Evolutionary conservation across 2,113 vertebrate genomes (phyloP).

Genomic region (Apaloderma vittatum): DNA sequence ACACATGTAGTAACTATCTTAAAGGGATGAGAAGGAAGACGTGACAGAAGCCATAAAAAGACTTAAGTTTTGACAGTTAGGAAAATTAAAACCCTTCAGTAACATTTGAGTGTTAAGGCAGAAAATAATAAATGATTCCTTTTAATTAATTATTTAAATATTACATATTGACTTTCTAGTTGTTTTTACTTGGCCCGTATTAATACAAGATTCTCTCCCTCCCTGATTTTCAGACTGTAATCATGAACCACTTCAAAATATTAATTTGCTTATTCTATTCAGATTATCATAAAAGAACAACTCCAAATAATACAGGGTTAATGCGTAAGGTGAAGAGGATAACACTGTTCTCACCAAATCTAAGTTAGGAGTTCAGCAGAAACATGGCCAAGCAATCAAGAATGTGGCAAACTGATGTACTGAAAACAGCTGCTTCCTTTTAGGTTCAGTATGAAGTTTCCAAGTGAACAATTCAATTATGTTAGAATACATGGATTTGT

Average conservation of each 20-base stretch:
- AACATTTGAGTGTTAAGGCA: not conserved
- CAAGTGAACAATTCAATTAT: not conserved
- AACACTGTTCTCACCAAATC: not conserved
- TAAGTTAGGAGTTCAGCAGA: not conserved
- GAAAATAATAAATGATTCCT: not conserved
- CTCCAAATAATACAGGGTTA: not conserved
- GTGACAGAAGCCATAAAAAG: not conserved
- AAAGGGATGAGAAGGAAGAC: not conserved
- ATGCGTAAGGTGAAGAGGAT: not conserved
- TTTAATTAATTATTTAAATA: not conserved
- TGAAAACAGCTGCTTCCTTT: not conserved
- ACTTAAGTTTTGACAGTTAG: not conserved
- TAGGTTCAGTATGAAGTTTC: not conserved
- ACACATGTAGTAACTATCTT: not conserved
- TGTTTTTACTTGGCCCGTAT: not conserved
- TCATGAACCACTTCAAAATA: not conserved
- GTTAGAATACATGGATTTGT: not conserved
- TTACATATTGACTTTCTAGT: not conserved
- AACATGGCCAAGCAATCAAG: not conserved
- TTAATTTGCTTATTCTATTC: not conserved
- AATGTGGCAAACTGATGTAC: not conserved
- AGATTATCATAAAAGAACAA: not conserved
- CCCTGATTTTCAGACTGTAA: not conserved
- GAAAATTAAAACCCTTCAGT: not conserved
- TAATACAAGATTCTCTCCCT: not conserved